A percentile compares a stretch with the other conserved stretches of the same genome.
Evolutionary conservation across 2,113 vertebrate genomes (phyloP).

Genomic region (Furnarius figulus): DNA sequence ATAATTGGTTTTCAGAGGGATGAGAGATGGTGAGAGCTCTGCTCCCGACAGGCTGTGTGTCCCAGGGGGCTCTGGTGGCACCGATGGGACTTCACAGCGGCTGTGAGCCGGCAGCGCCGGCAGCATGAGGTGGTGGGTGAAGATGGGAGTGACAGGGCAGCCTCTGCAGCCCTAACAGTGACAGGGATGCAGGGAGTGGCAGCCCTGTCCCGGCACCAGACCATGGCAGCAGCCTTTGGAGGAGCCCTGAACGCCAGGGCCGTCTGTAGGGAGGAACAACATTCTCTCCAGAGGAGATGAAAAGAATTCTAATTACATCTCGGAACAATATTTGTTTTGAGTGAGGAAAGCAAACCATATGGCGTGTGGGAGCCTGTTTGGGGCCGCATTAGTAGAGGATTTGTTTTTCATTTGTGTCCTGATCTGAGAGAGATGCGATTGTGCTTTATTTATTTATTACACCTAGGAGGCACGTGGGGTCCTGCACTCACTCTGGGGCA

Average conservation of each 20-base stretch:
- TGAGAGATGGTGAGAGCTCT: not conserved
- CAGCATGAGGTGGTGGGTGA: rapidly evolving
- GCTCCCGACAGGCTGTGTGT: not conserved
- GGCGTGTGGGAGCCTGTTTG: constrained; percentile 21
- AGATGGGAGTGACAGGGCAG: not conserved
- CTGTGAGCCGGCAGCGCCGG: not conserved
- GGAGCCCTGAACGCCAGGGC: not conserved
- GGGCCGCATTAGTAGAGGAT: not conserved
- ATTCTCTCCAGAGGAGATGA: constrained; percentile 60
- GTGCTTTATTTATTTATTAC: not conserved
- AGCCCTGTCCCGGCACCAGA: not conserved
- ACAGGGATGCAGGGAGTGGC: rapidly evolving
- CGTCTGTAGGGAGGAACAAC: not conserved
- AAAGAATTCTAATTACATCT: constrained; percentile 67
- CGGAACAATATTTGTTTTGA: constrained; percentile 66
- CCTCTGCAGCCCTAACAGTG: rapidly evolving
- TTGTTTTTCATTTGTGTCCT: constrained; percentile 1
- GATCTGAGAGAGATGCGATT: not conserved
- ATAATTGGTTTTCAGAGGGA: not conserved
- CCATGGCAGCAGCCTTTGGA: not conserved
- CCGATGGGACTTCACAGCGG: rapidly evolving
- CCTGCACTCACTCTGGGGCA: rapidly evolving
- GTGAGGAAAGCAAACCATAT: constrained; percentile 43
- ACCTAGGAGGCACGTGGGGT: rapidly evolving
- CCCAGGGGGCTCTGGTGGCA: not conserved